These are phyloP conservation scores for Trigoniulus corallinus DNA, from an alignment of 1,140 invertebrate species.

Conservation along the genomic window DNA sequence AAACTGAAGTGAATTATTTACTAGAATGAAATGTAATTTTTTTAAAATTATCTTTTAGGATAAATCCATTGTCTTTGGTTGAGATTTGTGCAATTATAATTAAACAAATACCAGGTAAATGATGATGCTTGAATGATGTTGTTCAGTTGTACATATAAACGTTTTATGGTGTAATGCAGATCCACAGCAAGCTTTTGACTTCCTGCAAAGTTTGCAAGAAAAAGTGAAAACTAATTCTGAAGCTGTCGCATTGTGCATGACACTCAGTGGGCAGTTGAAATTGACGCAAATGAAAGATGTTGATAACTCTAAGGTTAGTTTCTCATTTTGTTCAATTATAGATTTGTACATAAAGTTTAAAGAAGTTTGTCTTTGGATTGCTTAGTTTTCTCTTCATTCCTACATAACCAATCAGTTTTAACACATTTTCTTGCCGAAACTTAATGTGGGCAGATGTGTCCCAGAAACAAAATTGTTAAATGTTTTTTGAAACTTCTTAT, in stretches of 20 bases:
- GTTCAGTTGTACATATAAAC: background rate
- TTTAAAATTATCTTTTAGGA: constrained; percentile 47
- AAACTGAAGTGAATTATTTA: too few species aligned
- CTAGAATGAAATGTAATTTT: too few species aligned
- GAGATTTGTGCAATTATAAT: constrained; percentile 69
- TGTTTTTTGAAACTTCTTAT: background rate
- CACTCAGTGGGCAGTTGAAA: constrained; percentile 67
- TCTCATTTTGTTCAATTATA: background rate
- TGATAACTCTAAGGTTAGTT: constrained; percentile 51
- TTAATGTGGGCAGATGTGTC: too few species aligned
- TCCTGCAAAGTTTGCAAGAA: constrained; percentile 65
- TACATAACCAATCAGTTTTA: too few species aligned
- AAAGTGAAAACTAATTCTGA: constrained; percentile 80
- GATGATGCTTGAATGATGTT: constrained; percentile 1
- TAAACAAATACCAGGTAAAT: constrained; percentile 44
- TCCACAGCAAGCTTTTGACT: constrained; percentile 62
- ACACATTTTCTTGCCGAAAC: too few species aligned
- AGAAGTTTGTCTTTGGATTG: too few species aligned
- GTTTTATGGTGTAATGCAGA: constrained; percentile 28
- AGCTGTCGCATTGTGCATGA: constrained; percentile 67
- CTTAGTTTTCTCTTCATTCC: too few species aligned
- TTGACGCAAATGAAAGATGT: constrained; percentile 64
- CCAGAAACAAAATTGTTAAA: too few species aligned
- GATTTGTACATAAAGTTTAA: background rate
- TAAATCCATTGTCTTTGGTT: constrained; percentile 78